phyloP scores from a whole-genome alignment of 2,797 vertebrate genomes.

The Lutjanus campechanus region DNA sequence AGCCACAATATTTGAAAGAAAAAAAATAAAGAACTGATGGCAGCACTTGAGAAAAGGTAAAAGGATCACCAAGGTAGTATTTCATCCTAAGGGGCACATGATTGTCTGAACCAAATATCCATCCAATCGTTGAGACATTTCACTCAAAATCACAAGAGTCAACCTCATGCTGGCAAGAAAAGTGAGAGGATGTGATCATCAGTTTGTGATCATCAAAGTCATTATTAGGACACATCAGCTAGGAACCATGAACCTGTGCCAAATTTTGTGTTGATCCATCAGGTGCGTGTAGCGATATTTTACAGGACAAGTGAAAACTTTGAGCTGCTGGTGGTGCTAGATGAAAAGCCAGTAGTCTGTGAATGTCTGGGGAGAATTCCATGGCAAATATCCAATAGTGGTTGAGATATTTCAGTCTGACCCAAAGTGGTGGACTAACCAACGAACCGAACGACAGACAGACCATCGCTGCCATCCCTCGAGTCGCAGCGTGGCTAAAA shows the following conservation, averaged over 20 bases:
- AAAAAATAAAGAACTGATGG: too few species aligned
- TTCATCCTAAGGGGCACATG: too few species aligned
- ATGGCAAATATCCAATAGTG: neutral
- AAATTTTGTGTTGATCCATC: too few species aligned
- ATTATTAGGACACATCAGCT: neutral
- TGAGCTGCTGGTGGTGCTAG: neutral
- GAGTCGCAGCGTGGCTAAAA: slow-evolving; percentile 1
- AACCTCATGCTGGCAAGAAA: neutral
- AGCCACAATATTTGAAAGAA: too few species aligned
- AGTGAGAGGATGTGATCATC: too few species aligned
- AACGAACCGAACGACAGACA: neutral
- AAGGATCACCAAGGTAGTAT: neutral
- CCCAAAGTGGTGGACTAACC: neutral
- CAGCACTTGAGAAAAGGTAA: neutral
- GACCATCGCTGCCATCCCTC: neutral
- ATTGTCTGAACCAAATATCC: neutral
- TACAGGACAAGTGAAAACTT: neutral
- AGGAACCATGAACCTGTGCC: neutral
- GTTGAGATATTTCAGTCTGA: neutral
- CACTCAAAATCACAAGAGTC: neutral
- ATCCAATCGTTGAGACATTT: neutral
- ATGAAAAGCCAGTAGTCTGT: neutral
- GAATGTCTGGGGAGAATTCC: neutral
- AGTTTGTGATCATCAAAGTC: neutral
- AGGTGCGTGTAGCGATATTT: neutral